Base-by-base conservation (phyloP, 2,797 vertebrate species). In the Microtus agrestis region DNA sequence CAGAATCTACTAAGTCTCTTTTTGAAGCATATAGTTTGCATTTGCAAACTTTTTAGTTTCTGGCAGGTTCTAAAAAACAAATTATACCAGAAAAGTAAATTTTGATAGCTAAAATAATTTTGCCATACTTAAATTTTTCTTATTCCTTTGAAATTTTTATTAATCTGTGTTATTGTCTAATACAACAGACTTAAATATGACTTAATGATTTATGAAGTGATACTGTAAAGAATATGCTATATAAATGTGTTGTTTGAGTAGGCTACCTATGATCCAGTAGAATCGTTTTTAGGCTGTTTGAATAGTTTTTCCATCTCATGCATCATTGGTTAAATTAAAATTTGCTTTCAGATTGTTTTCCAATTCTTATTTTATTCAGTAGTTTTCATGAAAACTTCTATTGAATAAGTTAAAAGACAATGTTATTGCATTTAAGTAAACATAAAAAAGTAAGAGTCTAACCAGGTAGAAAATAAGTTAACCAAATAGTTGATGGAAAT, bases 251-350 rank as follows among this genome's bases (percentile, higher is more conserved):
- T 89, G 13, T 93, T 95, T 89, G 93, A 88, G 85, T 85, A 34
- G 12, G 9, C 59, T 37, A 81, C 4, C 34, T 89, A 78, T 84
- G 37, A 89, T 85, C 2, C 27, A 85, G 88, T 12, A 96, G 23
- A 94, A 92, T 34, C 87, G 25, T 2, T 87, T 81, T 90, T 31
- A 96, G n/a, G 12, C 88, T 85, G 86, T 91, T 97, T 93, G 71
- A 91, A 54, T 92, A 61, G 86, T 74, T 69, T n/a, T 54, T 19
- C 29, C 54, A 67, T 85, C 77, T 87, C 43, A 76, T 80, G 37
- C 86, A 94, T 91, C 43, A 86, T 94, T 43, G 48, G 48, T 84
- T 96, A 88, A 88, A 84, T 81, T 88, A 91, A 96, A 96, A 96
- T 93, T 76, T 94, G 14, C 27, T 94, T 96, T 89, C n/a, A 81